phyloP scores from a whole-genome alignment of 2,888 invertebrate genomes.

The Galerucella pusilla region DNA sequence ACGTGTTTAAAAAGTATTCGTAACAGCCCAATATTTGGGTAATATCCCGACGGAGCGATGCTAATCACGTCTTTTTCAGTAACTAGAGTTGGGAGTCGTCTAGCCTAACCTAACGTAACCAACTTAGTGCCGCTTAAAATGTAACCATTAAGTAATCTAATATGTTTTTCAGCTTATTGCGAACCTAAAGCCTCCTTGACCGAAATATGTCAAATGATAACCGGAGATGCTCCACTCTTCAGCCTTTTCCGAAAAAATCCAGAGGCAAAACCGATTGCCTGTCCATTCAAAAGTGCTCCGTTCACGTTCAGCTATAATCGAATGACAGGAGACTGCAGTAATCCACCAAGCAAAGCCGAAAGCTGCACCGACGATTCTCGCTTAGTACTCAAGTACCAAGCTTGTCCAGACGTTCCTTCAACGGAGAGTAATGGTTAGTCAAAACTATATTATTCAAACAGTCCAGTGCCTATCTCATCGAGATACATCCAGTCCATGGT shows the following conservation, averaged over 20 bases:
- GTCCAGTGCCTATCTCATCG: no score
- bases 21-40: no score
- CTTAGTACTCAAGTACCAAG: constrained; percentile 83
- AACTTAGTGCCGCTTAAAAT: neutral
- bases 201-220: constrained; percentile 75
- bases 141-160: neutral
- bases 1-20: no score
- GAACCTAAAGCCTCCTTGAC: constrained; percentile 70
- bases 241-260: constrained; percentile 81
- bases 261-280: constrained; percentile 72
- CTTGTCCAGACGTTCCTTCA: constrained; percentile 81
- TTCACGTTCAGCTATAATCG: constrained; percentile 78
- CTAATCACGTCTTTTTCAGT: no score
- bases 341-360: constrained; percentile 82
- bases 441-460: neutral
- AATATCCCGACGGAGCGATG: no score
- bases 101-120: no score
- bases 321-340: constrained; percentile 79
- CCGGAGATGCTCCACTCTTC: constrained; percentile 77
- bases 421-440: constrained; percentile 81
- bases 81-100: no score
- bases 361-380: constrained; percentile 86
- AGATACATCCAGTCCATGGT: no score
- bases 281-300: constrained; percentile 85
- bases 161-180: constrained; percentile 69